Percentiles rank a stretch among this genome's conserved stretches.
Conservation (phyloP, 2,888 invertebrate genomes). For the Ligdia adustata region DNA sequence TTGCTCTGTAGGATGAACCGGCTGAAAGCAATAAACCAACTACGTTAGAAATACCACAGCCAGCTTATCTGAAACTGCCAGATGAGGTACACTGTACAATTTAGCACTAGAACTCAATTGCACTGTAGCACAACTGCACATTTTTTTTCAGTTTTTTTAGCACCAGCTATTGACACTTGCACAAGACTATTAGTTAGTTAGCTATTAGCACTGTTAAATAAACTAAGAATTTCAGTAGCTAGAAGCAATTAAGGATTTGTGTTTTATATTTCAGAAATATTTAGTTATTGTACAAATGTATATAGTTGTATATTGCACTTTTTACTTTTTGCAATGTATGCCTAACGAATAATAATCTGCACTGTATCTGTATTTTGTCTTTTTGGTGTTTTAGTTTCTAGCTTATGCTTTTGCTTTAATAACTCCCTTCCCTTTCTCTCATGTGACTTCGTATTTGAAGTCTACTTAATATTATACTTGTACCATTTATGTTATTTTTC, state of each 20-base stretch:
- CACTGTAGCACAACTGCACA: constrained; percentile 44
- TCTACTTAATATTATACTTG: constrained; percentile 1
- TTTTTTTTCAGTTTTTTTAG: constrained; percentile 33
- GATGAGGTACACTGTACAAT: constrained; percentile 68
- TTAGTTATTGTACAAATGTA: constrained; percentile 28
- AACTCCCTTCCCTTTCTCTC: constrained; percentile 31
- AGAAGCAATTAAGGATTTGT: constrained; percentile 16
- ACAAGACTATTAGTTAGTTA: constrained; percentile 35
- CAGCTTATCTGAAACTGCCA: constrained; percentile 64
- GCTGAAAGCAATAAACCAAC: constrained; percentile 64
- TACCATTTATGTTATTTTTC: constrained; percentile 30
- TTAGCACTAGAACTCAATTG: constrained; percentile 29
- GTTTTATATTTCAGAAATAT: constrained; percentile 29
- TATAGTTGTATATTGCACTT: constrained; percentile 33
- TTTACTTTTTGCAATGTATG: constrained; percentile 45
- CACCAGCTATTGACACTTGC: constrained; percentile 45
- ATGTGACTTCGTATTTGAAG: constrained; percentile 8
- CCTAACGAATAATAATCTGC: constrained; percentile 34
- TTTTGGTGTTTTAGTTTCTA: constrained; percentile 55
- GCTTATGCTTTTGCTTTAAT: constrained; percentile 65
- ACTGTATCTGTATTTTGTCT: constrained; percentile 40
- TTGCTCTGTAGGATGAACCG: constrained; percentile 74
- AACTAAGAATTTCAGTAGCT: constrained; percentile 30
- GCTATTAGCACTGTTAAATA: constrained; percentile 31
- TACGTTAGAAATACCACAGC: constrained; percentile 68